Evolutionary conservation across 2,113 vertebrate genomes (phyloP).

Genomic region (Phrynosoma platyrhinos): DNA sequence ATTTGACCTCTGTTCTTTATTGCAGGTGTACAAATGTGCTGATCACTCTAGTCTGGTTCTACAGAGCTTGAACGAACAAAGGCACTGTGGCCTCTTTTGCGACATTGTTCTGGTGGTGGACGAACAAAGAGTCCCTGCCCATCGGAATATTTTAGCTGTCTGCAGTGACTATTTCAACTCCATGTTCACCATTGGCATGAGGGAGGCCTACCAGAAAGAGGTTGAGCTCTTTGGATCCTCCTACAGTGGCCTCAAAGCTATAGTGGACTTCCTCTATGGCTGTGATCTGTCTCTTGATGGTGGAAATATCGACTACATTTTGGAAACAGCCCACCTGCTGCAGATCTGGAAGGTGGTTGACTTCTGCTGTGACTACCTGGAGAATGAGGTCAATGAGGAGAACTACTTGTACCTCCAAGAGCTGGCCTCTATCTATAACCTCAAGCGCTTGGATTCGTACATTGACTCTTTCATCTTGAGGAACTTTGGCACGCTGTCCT

Average conservation of each 20-base stretch:
- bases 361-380: constrained; percentile 95
- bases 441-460: constrained; percentile 88
- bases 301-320: constrained; percentile 88
- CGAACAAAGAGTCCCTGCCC: constrained; percentile 84
- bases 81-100: constrained; percentile 86
- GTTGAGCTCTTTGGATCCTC: constrained; percentile 92
- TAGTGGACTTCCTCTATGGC: constrained; percentile 93
- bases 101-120: constrained; percentile 91
- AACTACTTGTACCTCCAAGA: constrained; percentile 95
- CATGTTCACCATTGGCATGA: constrained; percentile 96
- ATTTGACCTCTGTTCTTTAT: not conserved
- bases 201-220: constrained; percentile 90
- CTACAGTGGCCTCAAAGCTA: constrained; percentile 87
- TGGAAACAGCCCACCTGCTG: constrained; percentile 92
- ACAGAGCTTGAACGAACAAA: constrained; percentile 90
- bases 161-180: constrained; percentile 96
- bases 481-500: constrained; percentile 86
- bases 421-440: constrained; percentile 91
- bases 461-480: constrained; percentile 90
- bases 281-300: constrained; percentile 89
- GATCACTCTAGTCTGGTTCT: constrained; percentile 84
- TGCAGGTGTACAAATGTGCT: constrained; percentile 86
- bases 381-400: constrained; percentile 91
- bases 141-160: constrained; percentile 89
- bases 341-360: constrained; percentile 95